Evolutionary conservation across 2,113 vertebrate genomes (phyloP).

Genomic region (human (Homo sapiens)): DNA sequence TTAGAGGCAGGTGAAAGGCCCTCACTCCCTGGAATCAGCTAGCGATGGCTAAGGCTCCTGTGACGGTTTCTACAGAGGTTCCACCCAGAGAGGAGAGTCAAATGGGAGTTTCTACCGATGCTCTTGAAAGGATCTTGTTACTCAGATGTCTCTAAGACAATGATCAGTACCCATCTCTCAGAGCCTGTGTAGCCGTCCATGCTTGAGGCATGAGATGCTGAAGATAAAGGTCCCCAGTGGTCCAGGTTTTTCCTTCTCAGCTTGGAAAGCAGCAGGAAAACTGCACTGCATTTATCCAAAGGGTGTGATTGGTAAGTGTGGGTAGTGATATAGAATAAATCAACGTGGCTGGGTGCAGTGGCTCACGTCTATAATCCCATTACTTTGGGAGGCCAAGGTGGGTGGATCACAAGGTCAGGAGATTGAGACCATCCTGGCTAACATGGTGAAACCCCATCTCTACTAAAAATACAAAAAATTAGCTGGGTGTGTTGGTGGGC

Average conservation of each 20-base stretch:
- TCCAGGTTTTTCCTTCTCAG: neutral
- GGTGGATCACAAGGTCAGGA: too few species aligned
- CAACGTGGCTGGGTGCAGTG: too few species aligned
- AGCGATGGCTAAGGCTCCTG: neutral
- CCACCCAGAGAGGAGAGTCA: neutral
- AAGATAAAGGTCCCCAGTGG: neutral
- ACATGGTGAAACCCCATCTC: too few species aligned
- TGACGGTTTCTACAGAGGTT: neutral
- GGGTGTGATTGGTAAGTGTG: neutral
- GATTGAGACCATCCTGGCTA: too few species aligned
- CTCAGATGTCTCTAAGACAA: neutral
- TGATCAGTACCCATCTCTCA: neutral
- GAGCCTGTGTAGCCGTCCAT: rapidly evolving
- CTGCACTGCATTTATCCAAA: neutral
- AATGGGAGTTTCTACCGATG: too few species aligned
- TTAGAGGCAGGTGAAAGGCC: neutral
- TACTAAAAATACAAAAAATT: too few species aligned
- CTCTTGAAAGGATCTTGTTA: rapidly evolving
- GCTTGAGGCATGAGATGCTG: too few species aligned
- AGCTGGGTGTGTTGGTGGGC: too few species aligned
- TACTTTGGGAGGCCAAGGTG: too few species aligned
- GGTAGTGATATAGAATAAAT: neutral
- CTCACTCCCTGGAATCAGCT: neutral
- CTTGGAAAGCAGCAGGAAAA: neutral
- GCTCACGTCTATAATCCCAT: too few species aligned